Evolutionary conservation across 2,888 invertebrate species (phyloP).

Genomic region (Fabriciana adippe): DNA sequence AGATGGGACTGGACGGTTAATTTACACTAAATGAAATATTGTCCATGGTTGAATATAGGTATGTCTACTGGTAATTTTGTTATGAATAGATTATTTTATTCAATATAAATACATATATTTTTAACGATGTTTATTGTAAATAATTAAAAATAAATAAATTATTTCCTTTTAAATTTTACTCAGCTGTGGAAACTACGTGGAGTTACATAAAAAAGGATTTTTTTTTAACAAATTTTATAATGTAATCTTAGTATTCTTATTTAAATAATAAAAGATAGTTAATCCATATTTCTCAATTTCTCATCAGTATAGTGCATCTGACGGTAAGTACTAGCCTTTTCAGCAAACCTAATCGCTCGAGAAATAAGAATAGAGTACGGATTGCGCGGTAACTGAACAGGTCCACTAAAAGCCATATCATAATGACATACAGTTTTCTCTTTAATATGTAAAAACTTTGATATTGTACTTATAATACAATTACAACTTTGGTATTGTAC

Average conservation of each 20-base stretch:
- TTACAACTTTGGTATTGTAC: background rate
- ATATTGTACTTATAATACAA: background rate
- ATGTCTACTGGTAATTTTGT: background rate
- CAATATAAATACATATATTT: no score
- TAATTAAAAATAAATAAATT: no score
- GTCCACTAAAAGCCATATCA: conserved; percentile 16
- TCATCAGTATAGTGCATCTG: conserved; percentile 15
- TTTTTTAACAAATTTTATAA: background rate
- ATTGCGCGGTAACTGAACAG: conserved; percentile 22
- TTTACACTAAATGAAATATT: conserved; percentile 48
- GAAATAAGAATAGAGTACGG: conserved; percentile 40
- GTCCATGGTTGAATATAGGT: conserved; percentile 39
- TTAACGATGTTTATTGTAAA: no score
- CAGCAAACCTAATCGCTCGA: conserved; percentile 41
- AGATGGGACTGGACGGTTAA: conserved; percentile 47
- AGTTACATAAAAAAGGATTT: background rate
- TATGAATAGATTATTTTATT: no score
- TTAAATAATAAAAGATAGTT: background rate
- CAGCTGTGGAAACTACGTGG: no score
- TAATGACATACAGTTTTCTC: conserved; percentile 6
- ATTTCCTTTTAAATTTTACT: no score
- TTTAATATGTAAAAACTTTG: background rate
- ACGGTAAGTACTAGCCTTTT: conserved; percentile 34
- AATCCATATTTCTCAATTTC: background rate
- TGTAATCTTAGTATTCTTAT: background rate